These are phyloP conservation scores for Acholoe squamosa DNA, from an alignment of 2,888 invertebrate species.

Conservation along the genomic window DNA sequence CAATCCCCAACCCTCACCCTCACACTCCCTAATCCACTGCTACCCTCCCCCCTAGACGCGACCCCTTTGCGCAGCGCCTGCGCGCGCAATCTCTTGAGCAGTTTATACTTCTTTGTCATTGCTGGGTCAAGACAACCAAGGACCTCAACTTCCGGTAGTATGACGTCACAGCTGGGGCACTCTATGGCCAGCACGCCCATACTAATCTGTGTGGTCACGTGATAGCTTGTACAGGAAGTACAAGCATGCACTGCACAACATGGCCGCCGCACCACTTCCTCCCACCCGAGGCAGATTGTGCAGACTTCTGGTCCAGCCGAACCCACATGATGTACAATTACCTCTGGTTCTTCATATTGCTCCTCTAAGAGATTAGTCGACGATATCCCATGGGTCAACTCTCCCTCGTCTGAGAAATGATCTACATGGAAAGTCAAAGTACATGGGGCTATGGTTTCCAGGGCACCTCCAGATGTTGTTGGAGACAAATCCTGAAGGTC, in stretches of 20 bases:
- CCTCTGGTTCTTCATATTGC: not conserved
- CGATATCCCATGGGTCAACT: not conserved
- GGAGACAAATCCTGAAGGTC: not conserved
- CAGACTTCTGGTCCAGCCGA: not conserved
- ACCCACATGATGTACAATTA: not conserved
- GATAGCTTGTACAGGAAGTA: not conserved
- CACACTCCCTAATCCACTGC: not conserved
- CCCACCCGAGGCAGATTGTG: not conserved
- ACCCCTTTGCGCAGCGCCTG: not conserved
- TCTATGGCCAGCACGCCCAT: slow-evolving; percentile 6
- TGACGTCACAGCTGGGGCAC: slow-evolving; percentile 29
- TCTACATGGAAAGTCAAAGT: not conserved
- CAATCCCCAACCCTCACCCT: not conserved
- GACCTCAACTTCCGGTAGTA: not conserved
- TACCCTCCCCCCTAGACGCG: not conserved
- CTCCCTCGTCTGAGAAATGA: slow-evolving; percentile 7
- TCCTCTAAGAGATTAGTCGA: not conserved
- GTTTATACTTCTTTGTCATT: not conserved
- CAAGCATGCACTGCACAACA: slow-evolving; percentile 1
- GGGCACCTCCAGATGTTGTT: not conserved
- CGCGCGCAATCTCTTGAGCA: not conserved
- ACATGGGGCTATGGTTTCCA: not conserved
- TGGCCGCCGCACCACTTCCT: not conserved
- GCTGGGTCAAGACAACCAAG: not conserved
- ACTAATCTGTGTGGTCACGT: not conserved